Percentiles rank a stretch among this genome's conserved stretches.
These are phyloP conservation scores for Melanotaenia duboulayi DNA, from an alignment of 2,113 vertebrate genomes.

Conservation along the genomic window DNA sequence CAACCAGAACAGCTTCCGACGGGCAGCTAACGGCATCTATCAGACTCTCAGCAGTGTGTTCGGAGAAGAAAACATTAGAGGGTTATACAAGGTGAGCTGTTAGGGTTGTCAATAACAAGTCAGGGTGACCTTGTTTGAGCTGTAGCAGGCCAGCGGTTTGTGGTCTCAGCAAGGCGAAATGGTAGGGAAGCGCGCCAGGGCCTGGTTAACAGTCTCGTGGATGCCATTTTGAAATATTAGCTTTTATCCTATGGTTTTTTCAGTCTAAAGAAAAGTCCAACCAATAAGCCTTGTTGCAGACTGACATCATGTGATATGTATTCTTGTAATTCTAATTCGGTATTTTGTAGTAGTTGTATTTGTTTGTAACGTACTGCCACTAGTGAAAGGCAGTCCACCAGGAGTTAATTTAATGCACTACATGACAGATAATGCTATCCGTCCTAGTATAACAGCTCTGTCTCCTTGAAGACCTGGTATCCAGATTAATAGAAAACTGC, in stretches of 20 bases:
- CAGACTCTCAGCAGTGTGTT: constrained; percentile 88
- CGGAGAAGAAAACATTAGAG: constrained; percentile 92
- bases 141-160: neutral
- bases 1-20: constrained; percentile 87
- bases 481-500: neutral
- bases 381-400: neutral
- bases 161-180: constrained; percentile 1
- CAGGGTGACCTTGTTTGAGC: no score
- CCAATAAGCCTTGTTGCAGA: neutral
- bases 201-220: constrained; percentile 38
- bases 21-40: constrained; percentile 87
- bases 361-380: neutral
- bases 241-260: constrained; percentile 7
- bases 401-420: neutral
- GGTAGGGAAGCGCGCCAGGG: constrained; percentile 39
- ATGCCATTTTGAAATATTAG: constrained; percentile 64
- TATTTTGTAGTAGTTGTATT: no score
- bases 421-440: neutral
- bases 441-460: neutral
- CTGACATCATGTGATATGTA: no score
- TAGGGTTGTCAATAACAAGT: neutral
- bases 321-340: neutral
- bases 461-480: neutral
- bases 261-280: neutral
- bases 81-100: constrained; percentile 87